Conservation (phyloP, 2,797 vertebrate genomes). For the Chaetodon trifasciatus region DNA sequence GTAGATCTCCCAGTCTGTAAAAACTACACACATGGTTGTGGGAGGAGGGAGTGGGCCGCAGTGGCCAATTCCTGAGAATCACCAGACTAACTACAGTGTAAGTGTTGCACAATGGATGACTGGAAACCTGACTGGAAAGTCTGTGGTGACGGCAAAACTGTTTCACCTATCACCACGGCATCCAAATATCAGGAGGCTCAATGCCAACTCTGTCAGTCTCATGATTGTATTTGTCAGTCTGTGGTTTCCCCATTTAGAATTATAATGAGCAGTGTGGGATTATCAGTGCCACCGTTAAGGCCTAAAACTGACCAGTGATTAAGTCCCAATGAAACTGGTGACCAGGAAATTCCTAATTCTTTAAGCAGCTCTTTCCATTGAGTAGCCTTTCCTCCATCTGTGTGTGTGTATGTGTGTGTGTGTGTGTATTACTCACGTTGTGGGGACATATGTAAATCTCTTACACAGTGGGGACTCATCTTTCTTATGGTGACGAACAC, state of each 20-base stretch:
- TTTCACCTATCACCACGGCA: slow-evolving; percentile 2
- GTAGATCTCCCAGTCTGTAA: slow-evolving; percentile 63
- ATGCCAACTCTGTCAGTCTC: slow-evolving; percentile 25
- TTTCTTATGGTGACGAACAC: too few species aligned
- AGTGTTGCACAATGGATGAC: slow-evolving; percentile 51
- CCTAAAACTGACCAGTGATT: slow-evolving; percentile 15
- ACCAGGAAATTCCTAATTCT: slow-evolving; percentile 68
- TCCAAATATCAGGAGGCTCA: slow-evolving; percentile 9
- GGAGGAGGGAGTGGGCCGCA: slow-evolving; percentile 54
- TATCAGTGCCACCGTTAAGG: slow-evolving; percentile 6
- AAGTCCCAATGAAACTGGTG: slow-evolving; percentile 33
- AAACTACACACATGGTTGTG: slow-evolving; percentile 62
- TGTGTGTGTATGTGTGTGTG: slow-evolving; percentile 31
- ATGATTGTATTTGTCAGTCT: slow-evolving; percentile 4
- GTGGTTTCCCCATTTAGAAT: not conserved
- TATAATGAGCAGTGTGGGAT: not conserved
- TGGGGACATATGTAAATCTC: too few species aligned
- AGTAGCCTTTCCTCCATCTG: slow-evolving; percentile 56
- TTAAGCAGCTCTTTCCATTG: slow-evolving; percentile 67
- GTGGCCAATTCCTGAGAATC: slow-evolving; percentile 53
- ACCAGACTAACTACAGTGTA: slow-evolving; percentile 39
- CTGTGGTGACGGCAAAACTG: slow-evolving; percentile 17
- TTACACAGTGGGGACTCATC: too few species aligned
- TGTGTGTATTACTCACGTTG: not conserved
- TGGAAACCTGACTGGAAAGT: slow-evolving; percentile 60